Percentiles rank a stretch among this genome's conserved stretches.
phyloP scores from a whole-genome alignment of 2,888 invertebrate species.

The Argyresthia albistria region DNA sequence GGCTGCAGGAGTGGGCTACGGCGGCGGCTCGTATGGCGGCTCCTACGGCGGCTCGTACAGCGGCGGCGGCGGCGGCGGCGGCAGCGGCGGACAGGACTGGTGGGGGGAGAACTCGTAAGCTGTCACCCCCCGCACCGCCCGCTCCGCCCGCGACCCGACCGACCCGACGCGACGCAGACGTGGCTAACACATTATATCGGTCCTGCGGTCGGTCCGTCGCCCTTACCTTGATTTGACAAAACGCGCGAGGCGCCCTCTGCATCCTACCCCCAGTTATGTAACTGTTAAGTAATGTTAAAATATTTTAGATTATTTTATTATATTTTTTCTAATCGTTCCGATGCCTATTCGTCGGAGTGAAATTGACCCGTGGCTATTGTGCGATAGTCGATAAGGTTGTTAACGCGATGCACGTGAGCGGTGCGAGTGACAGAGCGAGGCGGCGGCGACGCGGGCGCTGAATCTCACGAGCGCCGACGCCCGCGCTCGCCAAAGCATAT shows the following conservation, averaged over 20 bases:
- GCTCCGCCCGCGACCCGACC: slow-evolving; percentile 10
- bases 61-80: slow-evolving; percentile 59
- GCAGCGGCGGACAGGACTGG: slow-evolving; percentile 65
- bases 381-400: slow-evolving; percentile 14
- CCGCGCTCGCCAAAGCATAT: neutral
- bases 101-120: slow-evolving; percentile 46
- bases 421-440: slow-evolving; percentile 19
- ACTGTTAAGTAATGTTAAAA: slow-evolving; percentile 27
- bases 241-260: neutral
- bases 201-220: neutral
- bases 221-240: neutral
- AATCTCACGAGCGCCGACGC: slow-evolving; percentile 49
- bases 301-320: slow-evolving; percentile 17
- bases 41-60: slow-evolving; percentile 61
- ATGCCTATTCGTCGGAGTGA: slow-evolving; percentile 44
- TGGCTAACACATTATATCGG: neutral
- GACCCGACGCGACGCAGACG: slow-evolving; percentile 11
- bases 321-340: slow-evolving; percentile 23
- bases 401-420: slow-evolving; percentile 18
- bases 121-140: slow-evolving; percentile 11
- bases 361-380: slow-evolving; percentile 42
- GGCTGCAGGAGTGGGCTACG: slow-evolving; percentile 46
- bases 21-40: slow-evolving; percentile 55
- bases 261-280: slow-evolving; percentile 11
- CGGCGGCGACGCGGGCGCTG: slow-evolving; percentile 30